Percentiles rank a stretch among this genome's conserved stretches.
These are phyloP conservation scores for Petrocephalus zakoni DNA, from an alignment of 2,113 vertebrate species.

Conservation along the genomic window DNA sequence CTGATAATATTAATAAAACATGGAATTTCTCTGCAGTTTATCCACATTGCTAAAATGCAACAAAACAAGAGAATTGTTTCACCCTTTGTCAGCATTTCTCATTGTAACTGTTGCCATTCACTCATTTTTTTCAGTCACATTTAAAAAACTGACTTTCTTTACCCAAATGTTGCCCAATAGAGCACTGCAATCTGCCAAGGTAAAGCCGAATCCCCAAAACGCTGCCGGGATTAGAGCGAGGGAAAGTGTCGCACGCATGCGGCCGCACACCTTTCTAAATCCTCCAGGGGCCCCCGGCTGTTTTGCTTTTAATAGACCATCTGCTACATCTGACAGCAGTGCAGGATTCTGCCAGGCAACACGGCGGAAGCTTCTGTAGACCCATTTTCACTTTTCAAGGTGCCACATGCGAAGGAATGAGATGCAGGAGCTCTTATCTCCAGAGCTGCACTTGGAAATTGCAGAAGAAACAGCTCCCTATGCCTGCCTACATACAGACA, in stretches of 20 bases:
- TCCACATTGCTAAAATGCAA: background rate
- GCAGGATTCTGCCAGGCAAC: background rate
- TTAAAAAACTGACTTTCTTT: background rate
- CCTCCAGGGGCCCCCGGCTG: background rate
- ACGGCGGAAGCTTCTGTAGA: background rate
- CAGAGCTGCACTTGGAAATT: background rate
- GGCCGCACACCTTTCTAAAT: background rate
- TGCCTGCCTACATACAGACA: background rate
- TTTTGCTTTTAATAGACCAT: slow-evolving; percentile 10
- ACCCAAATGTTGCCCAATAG: background rate
- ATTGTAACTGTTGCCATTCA: background rate
- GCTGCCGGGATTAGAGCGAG: background rate
- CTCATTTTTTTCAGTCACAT: background rate
- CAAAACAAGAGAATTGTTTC: background rate
- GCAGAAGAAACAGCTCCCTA: background rate
- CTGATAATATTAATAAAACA: background rate
- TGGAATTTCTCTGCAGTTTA: background rate
- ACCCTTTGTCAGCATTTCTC: background rate
- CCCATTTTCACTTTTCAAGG: slow-evolving; percentile 1
- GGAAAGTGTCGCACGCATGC: background rate
- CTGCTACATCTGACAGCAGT: slow-evolving; percentile 6
- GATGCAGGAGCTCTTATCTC: background rate
- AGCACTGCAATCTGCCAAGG: background rate
- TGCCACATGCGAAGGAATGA: background rate
- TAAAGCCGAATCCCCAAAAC: background rate